Base-by-base conservation (phyloP, 2,888 invertebrate genomes). In the Caenorhabditis sp. region DNA sequence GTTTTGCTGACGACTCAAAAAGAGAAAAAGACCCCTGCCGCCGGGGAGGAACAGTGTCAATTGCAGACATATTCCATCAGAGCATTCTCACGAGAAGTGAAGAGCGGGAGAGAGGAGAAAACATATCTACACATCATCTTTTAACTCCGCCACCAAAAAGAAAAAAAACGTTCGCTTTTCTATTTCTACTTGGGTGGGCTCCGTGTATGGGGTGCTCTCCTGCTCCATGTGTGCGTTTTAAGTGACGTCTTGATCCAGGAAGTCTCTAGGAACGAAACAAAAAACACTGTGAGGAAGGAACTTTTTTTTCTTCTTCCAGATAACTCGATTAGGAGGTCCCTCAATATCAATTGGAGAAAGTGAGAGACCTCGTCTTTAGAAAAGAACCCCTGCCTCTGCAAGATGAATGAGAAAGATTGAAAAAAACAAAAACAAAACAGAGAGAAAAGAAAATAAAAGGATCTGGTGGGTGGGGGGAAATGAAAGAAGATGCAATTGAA, bases 1-100 rank as follows among this genome's bases (percentile, higher is more conserved):
- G 1, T 19, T 26, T 8, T 10, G 14, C 51, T 66, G 66, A 51
- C 51, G 66, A 51, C 51, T 66, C 49, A 31, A 49, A 47, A 63
- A 63, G 44, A 26, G n/a, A n/a, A n/a, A 58, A 19, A 24, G 19
- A 16, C 19, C 28, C 49, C 24, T 19, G 49, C 1, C 19, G n/a
- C 19, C 35, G n/a, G 35, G 14, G 66, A 66, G 70, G 77, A 77
- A 63, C 77, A 69, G 63, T 77, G 77, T 77, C 77, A 77, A 77
- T 69, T 77, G 77, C 77, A 77, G 77, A 70, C 61, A 35, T 58
- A 31, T 59, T 47, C 66, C 58, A 75, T 66, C 75, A 75, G 66
- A 54, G 59, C 56, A 73, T 59, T 22, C 72, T 58, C 59, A 47
- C 59, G 58, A 63, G 35, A 19, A 26, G n/a, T 24, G 44, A n/a